Evolutionary conservation across 2,888 invertebrate species (phyloP).

Genomic region (Phengaris alcon): DNA sequence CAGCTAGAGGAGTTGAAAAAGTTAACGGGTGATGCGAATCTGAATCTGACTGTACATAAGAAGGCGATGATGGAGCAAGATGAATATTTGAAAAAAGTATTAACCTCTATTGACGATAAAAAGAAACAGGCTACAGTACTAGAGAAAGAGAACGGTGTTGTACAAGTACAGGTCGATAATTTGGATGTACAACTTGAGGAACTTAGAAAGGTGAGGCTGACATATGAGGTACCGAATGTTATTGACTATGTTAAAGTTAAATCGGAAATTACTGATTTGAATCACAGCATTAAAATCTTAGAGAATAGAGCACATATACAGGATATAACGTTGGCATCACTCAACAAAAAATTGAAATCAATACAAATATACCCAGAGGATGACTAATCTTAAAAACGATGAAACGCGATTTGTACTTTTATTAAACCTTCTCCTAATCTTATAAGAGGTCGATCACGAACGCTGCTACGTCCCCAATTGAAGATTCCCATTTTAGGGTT

Average conservation of each 20-base stretch:
- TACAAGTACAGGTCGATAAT: conserved; percentile 60
- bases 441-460: no score
- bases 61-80: conserved; percentile 77
- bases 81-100: conserved; percentile 59
- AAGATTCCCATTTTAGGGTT: no score
- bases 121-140: conserved; percentile 60
- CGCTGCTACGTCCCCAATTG: no score
- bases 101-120: conserved; percentile 61
- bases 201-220: conserved; percentile 58
- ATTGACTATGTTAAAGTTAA: conserved; percentile 79
- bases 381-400: not conserved
- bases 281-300: conserved; percentile 57
- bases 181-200: conserved; percentile 57
- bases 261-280: conserved; percentile 68
- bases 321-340: conserved; percentile 59
- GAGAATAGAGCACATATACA: conserved; percentile 61
- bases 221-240: conserved; percentile 76
- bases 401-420: not conserved
- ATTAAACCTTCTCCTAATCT: no score
- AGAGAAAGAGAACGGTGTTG: conserved; percentile 59
- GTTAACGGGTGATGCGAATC: conserved; percentile 79
- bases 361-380: conserved; percentile 37
- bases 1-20: conserved; percentile 78
- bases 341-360: conserved; percentile 53
- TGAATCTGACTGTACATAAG: conserved; percentile 77